phyloP scores from a whole-genome alignment of 35 echinoderm and acorn worm genomes.

The Lytechinus pictus region DNA sequence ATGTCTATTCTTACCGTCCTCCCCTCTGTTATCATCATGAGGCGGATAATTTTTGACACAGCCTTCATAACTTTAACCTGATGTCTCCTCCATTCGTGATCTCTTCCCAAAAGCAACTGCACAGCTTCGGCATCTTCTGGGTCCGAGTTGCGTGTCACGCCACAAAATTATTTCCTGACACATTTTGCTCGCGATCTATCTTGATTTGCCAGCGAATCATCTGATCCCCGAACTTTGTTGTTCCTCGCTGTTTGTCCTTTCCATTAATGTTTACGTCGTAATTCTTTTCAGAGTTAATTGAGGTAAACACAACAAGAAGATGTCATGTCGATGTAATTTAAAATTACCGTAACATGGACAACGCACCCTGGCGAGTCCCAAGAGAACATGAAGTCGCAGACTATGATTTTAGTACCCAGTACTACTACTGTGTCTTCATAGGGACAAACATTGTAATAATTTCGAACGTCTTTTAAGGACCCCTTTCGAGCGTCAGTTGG shows the following conservation, averaged over 20 bases:
- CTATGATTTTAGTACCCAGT: too few relatives aligned
- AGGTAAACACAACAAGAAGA: too few relatives aligned
- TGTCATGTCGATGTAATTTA: too few relatives aligned
- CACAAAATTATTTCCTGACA: slow-evolving; percentile 18
- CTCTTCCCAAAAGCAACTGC: background rate
- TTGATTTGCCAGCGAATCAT: background rate
- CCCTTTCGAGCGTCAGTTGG: too few relatives aligned
- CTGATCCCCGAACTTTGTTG: background rate
- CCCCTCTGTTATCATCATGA: slow-evolving; percentile 29
- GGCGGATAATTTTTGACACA: slow-evolving; percentile 1
- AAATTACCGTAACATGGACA: too few relatives aligned
- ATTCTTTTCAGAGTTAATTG: too few relatives aligned
- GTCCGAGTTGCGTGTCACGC: background rate
- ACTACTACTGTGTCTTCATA: too few relatives aligned
- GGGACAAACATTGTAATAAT: too few relatives aligned
- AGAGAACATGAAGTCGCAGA: too few relatives aligned
- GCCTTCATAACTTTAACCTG: background rate
- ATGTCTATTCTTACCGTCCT: background rate
- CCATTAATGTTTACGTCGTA: background rate
- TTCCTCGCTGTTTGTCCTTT: background rate
- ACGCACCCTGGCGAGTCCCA: too few relatives aligned
- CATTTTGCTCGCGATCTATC: slow-evolving; percentile 6
- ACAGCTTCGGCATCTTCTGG: background rate
- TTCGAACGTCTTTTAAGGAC: too few relatives aligned
- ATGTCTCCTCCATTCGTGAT: slow-evolving; percentile 47